phyloP scores from a whole-genome alignment of 2,888 invertebrate genomes.

The Gari tellinella region DNA sequence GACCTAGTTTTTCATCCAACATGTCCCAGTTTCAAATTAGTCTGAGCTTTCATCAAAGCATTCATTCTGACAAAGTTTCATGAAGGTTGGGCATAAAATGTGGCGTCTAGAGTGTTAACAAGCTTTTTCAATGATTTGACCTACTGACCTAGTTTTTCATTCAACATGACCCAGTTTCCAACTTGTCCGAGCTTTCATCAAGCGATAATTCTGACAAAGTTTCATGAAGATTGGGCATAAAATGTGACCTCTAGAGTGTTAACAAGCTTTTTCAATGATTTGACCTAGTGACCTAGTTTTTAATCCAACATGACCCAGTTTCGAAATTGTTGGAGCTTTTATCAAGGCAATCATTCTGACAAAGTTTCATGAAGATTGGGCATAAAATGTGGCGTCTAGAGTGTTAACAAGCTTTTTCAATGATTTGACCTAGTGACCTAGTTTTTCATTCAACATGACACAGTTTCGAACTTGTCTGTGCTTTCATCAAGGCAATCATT shows the following conservation, averaged over 20 bases:
- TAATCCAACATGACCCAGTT: constrained; percentile 5
- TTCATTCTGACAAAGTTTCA: too few species aligned
- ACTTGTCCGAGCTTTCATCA: background rate
- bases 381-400: constrained; percentile 6
- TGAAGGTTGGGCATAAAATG: too few species aligned
- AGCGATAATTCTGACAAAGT: constrained; percentile 8
- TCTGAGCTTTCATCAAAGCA: too few species aligned
- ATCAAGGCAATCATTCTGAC: constrained; percentile 8
- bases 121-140: too few species aligned
- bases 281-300: constrained; percentile 16
- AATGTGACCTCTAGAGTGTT: constrained; percentile 12
- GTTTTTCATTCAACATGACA: constrained; percentile 7
- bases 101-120: too few species aligned
- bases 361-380: background rate
- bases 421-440: background rate
- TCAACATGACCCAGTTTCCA: constrained; percentile 5
- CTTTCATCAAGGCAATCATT: constrained; percentile 8
- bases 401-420: constrained; percentile 8
- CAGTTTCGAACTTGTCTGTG: constrained; percentile 2
- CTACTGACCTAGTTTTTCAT: too few species aligned
- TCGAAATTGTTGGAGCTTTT: background rate
- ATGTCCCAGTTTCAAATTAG: too few species aligned
- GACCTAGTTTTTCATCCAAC: too few species aligned
- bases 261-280: constrained; percentile 3
- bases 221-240: background rate